These are phyloP conservation scores for Gastrophryne carolinensis DNA, from an alignment of 2,797 vertebrate genomes.

Conservation along the genomic window DNA sequence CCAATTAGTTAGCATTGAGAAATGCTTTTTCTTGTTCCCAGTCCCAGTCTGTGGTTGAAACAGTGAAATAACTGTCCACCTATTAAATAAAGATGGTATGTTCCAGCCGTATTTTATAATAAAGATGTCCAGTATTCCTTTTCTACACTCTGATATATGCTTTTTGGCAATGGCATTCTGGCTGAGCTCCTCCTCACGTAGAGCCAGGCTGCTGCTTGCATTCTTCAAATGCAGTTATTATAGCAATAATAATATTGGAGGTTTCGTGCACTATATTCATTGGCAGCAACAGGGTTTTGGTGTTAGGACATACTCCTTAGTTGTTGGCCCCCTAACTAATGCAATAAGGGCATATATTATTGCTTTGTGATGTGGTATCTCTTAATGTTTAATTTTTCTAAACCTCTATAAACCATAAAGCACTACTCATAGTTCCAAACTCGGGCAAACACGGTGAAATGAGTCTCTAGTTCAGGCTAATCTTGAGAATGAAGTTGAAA, in stretches of 20 bases:
- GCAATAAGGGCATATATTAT: conserved; percentile 16
- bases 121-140: conserved; percentile 18
- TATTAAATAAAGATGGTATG: conserved; percentile 16
- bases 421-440: background rate
- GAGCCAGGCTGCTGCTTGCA: conserved; percentile 14
- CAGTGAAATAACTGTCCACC: conserved; percentile 15
- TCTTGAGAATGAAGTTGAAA: conserved; percentile 44
- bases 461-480: conserved; percentile 41
- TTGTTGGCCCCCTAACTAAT: conserved; percentile 17
- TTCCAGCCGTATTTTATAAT: background rate
- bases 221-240: conserved; percentile 27
- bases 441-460: background rate
- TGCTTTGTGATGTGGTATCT: conserved; percentile 31
- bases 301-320: conserved; percentile 27
- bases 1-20: conserved; percentile 39
- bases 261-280: conserved; percentile 32
- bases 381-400: conserved; percentile 1
- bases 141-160: conserved; percentile 7
- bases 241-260: conserved; percentile 39
- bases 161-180: conserved; percentile 20
- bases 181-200: background rate
- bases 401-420: background rate
- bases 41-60: conserved; percentile 14
- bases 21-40: conserved; percentile 40
- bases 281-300: conserved; percentile 23